phyloP scores from a whole-genome alignment of 2,113 vertebrate genomes.

The Brienomyrus longianalis region DNA sequence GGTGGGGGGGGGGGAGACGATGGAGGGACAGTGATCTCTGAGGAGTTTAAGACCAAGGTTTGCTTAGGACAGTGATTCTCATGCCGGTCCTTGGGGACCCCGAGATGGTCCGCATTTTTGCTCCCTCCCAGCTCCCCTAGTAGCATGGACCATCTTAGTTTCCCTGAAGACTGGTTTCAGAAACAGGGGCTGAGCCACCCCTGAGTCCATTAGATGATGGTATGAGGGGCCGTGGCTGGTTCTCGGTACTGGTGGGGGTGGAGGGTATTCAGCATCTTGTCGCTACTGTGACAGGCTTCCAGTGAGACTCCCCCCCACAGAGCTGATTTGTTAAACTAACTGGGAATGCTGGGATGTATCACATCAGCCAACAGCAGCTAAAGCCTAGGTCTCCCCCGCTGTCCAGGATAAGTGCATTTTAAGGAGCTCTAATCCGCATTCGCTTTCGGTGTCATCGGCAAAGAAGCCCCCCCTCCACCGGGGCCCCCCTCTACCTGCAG shows the following conservation, averaged over 20 bases:
- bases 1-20: not conserved
- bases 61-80: not conserved
- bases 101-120: not conserved
- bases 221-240: not conserved
- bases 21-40: not conserved
- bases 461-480: not conserved
- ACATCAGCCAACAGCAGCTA: constrained; percentile 13
- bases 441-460: not conserved
- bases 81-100: not conserved
- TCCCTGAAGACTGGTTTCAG: not conserved
- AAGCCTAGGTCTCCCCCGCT: not conserved
- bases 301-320: not conserved
- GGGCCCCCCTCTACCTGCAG: not conserved
- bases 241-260: not conserved
- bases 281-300: not conserved
- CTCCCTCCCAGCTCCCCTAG: not conserved
- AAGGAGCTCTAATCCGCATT: not conserved
- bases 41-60: not conserved
- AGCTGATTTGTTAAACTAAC: constrained; percentile 11
- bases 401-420: not conserved
- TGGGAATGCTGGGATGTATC: constrained; percentile 3
- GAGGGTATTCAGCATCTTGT: not conserved
- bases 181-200: not conserved
- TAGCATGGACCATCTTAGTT: not conserved
- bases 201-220: not conserved